These are phyloP conservation scores for Gouania willdenowi DNA, from an alignment of 2,797 vertebrate genomes.

Conservation along the genomic window DNA sequence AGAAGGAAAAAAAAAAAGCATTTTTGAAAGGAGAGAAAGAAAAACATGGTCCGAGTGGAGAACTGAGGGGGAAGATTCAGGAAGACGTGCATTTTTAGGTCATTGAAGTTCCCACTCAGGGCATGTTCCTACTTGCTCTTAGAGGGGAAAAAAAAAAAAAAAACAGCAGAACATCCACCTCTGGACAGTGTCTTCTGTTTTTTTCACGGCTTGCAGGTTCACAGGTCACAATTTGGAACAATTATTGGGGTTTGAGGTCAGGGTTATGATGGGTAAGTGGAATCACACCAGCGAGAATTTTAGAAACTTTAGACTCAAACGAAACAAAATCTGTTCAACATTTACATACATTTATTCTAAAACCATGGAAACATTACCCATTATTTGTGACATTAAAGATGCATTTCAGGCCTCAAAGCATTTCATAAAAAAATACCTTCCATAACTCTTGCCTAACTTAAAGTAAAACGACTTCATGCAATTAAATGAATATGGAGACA, in stretches of 20 bases:
- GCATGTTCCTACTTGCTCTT: slow-evolving; percentile 45
- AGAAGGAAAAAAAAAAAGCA: slow-evolving; percentile 27
- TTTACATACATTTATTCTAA: too few relatives aligned
- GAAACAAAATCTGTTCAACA: too few relatives aligned
- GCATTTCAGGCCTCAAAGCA: too few relatives aligned
- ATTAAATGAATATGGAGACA: too few relatives aligned
- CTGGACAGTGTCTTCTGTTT: slow-evolving; percentile 29
- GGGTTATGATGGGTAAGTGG: slow-evolving; percentile 54
- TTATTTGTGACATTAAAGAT: too few relatives aligned
- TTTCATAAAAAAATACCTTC: too few relatives aligned
- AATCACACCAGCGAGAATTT: slow-evolving; percentile 47
- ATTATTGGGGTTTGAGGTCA: slow-evolving; percentile 62
- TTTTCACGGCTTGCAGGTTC: slow-evolving; percentile 50
- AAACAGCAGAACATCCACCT: slow-evolving; percentile 35
- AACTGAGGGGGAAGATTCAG: not conserved
- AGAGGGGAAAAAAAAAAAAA: too few relatives aligned
- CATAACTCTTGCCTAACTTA: too few relatives aligned
- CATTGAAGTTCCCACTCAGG: slow-evolving; percentile 18
- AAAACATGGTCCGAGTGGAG: not conserved
- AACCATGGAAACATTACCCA: too few relatives aligned
- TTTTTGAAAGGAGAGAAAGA: not conserved
- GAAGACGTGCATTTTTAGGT: slow-evolving; percentile 24
- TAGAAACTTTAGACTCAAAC: slow-evolving; percentile 31
- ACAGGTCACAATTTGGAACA: slow-evolving; percentile 66
- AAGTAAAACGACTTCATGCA: too few relatives aligned